phyloP scores from a whole-genome alignment of 1,140 invertebrate genomes.

The Solen grandis region DNA sequence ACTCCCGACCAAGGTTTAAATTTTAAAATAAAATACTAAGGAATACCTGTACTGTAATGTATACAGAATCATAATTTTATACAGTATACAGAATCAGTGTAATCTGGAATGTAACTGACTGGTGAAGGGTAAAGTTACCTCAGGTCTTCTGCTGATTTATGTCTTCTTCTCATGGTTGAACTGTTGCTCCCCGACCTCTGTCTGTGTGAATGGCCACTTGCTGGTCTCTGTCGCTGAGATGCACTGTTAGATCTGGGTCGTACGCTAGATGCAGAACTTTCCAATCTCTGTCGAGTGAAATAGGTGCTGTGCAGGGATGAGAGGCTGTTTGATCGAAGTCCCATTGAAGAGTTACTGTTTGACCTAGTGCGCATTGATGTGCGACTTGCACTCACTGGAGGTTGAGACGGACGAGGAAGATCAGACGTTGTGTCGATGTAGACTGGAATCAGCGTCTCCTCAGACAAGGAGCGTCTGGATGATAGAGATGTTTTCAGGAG shows the following conservation, averaged over 20 bases:
- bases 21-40: too few species aligned
- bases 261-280: not conserved
- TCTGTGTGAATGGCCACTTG: constrained; percentile 18
- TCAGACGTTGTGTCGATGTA: constrained; percentile 43
- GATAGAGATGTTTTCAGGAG: constrained; percentile 42
- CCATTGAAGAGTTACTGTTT: not conserved
- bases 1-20: too few species aligned
- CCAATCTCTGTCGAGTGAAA: not conserved
- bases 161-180: constrained; percentile 13
- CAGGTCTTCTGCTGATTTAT: constrained; percentile 35
- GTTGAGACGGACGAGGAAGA: not conserved
- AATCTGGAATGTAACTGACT: too few species aligned
- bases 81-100: too few species aligned
- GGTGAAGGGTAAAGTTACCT: too few species aligned
- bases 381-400: not conserved
- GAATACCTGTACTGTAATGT: too few species aligned
- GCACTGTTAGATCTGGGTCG: constrained; percentile 34
- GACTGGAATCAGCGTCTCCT: constrained; percentile 41
- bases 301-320: not conserved
- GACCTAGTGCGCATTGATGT: not conserved
- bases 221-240: constrained; percentile 8
- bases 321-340: not conserved
- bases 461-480: constrained; percentile 32
- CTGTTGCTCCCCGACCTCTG: constrained; percentile 43
- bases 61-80: too few species aligned